These are phyloP conservation scores for Mionectes olivaceus DNA, from an alignment of 2,797 vertebrate genomes.

Conservation along the genomic window DNA sequence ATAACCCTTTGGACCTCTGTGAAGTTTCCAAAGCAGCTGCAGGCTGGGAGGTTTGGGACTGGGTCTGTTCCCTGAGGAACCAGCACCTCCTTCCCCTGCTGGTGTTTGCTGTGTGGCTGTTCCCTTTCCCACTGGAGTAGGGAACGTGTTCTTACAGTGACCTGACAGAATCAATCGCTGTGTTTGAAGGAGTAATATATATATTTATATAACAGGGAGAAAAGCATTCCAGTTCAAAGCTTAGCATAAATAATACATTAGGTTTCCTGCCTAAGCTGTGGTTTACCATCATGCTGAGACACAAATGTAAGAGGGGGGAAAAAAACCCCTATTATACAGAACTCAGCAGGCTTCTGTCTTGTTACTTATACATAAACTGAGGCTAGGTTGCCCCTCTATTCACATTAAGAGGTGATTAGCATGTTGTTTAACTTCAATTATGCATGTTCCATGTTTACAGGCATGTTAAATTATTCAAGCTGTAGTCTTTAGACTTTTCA, in stretches of 20 bases:
- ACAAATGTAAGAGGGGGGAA: background rate
- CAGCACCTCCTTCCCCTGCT: rapidly evolving
- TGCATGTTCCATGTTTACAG: conserved; percentile 60
- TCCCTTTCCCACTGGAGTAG: background rate
- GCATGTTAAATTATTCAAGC: conserved; percentile 66
- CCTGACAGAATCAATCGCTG: background rate
- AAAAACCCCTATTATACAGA: background rate
- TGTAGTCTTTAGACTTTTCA: conserved; percentile 40
- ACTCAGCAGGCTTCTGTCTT: conserved; percentile 47
- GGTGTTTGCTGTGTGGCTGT: rapidly evolving
- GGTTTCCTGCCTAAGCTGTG: conserved; percentile 34
- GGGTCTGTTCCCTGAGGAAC: background rate
- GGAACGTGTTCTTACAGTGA: background rate
- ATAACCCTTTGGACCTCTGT: background rate
- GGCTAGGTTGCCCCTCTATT: background rate
- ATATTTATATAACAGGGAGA: conserved; percentile 24
- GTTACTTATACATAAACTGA: conserved; percentile 54
- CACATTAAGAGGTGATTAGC: conserved; percentile 62
- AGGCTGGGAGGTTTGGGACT: background rate
- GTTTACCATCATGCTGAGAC: conserved; percentile 28
- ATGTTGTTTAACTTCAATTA: conserved; percentile 65
- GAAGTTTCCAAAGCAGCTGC: background rate
- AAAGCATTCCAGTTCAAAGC: conserved; percentile 32
- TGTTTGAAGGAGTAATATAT: background rate
- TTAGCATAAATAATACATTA: conserved; percentile 57